phyloP scores from a whole-genome alignment of 2,888 invertebrate genomes.

The Eurois occulta region DNA sequence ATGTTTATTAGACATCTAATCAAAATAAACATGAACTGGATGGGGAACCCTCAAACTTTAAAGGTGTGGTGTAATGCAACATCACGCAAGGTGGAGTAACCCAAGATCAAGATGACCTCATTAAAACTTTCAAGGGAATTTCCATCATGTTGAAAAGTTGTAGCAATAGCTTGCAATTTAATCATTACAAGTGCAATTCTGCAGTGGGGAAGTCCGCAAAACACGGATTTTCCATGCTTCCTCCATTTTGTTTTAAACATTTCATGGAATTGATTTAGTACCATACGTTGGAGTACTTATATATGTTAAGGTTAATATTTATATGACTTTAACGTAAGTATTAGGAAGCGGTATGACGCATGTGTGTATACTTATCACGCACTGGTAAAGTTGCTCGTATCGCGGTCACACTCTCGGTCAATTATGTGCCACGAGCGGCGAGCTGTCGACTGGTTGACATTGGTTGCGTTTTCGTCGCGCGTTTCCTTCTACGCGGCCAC shows the following conservation, averaged over 20 bases:
- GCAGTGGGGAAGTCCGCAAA: constrained; percentile 51
- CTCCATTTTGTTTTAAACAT: constrained; percentile 25
- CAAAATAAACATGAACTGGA: background rate
- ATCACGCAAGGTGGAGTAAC: background rate
- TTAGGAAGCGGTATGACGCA: constrained; percentile 72
- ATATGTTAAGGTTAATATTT: constrained; percentile 49
- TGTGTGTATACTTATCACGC: constrained; percentile 66
- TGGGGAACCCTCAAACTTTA: background rate
- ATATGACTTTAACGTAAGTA: constrained; percentile 64
- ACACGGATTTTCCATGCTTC: constrained; percentile 28
- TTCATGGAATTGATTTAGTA: constrained; percentile 33
- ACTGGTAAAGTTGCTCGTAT: constrained; percentile 70
- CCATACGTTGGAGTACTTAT: constrained; percentile 23
- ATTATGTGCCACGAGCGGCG: constrained; percentile 73
- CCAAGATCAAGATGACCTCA: background rate
- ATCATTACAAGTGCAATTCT: constrained; percentile 13
- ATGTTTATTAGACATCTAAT: background rate
- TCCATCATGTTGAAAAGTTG: constrained; percentile 28
- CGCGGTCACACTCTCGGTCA: constrained; percentile 76
- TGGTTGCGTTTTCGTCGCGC: constrained; percentile 77
- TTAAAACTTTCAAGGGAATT: constrained; percentile 15
- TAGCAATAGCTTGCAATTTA: constrained; percentile 27
- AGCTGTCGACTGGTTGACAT: constrained; percentile 79
- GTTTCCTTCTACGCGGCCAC: constrained; percentile 79
- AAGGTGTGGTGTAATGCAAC: background rate